These are phyloP conservation scores for Biston betularia DNA, from an alignment of 2,888 invertebrate species.

Conservation along the genomic window DNA sequence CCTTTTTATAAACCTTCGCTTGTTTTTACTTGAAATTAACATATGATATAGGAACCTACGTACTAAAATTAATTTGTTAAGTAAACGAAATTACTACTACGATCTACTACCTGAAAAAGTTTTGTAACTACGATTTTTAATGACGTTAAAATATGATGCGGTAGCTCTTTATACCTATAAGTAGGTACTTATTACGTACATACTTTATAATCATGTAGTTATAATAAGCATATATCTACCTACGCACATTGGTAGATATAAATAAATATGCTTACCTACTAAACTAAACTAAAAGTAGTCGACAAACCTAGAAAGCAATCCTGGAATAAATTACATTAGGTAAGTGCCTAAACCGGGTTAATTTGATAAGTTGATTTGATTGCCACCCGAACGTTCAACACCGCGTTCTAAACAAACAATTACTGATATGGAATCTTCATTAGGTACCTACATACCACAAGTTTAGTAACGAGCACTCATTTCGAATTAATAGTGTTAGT, in stretches of 20 bases:
- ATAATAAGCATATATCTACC: background rate
- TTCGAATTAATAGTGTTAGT: slow-evolving; percentile 71
- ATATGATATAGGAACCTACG: too few relatives aligned
- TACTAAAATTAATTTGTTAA: too few relatives aligned
- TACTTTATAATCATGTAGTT: background rate
- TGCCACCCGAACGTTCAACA: slow-evolving; percentile 44
- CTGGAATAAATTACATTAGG: slow-evolving; percentile 23
- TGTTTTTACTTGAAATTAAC: background rate
- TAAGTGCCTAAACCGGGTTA: slow-evolving; percentile 38
- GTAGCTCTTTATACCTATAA: background rate
- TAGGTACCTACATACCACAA: slow-evolving; percentile 38
- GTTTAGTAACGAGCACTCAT: slow-evolving; percentile 51
- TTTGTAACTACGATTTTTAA: background rate
- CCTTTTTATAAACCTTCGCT: background rate
- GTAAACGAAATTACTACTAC: too few relatives aligned
- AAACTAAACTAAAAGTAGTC: background rate
- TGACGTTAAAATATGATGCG: background rate
- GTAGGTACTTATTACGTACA: background rate
- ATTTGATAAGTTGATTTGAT: slow-evolving; percentile 48
- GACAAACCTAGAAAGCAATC: slow-evolving; percentile 29
- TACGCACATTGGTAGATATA: background rate
- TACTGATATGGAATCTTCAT: slow-evolving; percentile 46
- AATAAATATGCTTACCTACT: background rate
- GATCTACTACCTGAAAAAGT: too few relatives aligned
- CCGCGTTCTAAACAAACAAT: slow-evolving; percentile 45